phyloP scores from a whole-genome alignment of 2,113 vertebrate species.

The Erythrolamprus reginae region DNA sequence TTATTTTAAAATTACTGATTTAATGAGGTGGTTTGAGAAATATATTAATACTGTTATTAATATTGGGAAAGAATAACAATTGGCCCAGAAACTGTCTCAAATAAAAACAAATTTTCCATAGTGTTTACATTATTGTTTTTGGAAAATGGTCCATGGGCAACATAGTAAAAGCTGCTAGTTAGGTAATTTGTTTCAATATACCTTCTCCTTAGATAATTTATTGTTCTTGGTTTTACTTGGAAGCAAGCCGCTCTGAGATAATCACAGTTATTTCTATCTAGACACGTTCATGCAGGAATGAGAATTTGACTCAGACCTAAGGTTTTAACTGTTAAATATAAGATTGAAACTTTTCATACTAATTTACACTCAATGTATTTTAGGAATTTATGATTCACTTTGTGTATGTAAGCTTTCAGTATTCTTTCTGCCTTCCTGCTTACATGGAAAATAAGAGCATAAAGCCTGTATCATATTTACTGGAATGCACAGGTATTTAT shows the following conservation, averaged over 20 bases:
- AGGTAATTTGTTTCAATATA: not conserved
- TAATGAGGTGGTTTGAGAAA: not conserved
- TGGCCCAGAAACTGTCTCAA: not conserved
- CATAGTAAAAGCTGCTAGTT: not conserved
- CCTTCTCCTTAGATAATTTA: not conserved
- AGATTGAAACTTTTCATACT: not conserved
- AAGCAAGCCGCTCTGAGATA: not conserved
- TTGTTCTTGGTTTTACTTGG: not conserved
- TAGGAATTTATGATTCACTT: not conserved
- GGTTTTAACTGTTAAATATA: not conserved
- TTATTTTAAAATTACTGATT: not conserved
- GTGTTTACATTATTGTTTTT: not conserved
- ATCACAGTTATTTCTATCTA: not conserved
- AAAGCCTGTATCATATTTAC: not conserved
- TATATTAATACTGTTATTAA: not conserved
- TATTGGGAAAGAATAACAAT: not conserved
- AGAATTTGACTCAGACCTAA: not conserved
- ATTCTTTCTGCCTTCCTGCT: not conserved
- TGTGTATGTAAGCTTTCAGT: not conserved
- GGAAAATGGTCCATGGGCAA: not conserved
- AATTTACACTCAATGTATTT: not conserved
- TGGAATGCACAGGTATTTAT: not conserved
- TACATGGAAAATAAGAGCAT: not conserved
- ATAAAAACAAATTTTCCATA: not conserved
- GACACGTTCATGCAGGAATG: not conserved